phyloP scores from a whole-genome alignment of 2,113 vertebrate species.

The Indicator indicator region DNA sequence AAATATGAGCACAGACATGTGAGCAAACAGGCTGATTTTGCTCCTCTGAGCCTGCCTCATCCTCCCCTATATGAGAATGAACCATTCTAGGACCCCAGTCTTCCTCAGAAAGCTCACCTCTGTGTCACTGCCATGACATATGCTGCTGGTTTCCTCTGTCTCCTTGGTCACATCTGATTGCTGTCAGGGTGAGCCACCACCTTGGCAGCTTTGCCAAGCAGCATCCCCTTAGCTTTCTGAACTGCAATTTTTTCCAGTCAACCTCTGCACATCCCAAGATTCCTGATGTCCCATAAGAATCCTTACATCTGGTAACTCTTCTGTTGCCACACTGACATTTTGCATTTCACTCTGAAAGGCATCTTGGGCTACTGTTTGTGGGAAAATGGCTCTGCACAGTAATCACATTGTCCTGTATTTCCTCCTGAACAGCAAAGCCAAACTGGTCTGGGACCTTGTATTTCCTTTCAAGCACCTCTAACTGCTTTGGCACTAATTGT shows the following conservation, averaged over 20 bases:
- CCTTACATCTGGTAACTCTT: neutral
- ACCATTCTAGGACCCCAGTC: neutral
- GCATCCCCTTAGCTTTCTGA: neutral
- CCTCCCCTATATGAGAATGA: neutral
- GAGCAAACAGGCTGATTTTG: neutral
- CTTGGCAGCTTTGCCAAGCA: neutral
- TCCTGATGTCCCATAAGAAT: neutral
- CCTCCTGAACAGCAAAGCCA: slow-evolving; percentile 2
- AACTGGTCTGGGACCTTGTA: neutral
- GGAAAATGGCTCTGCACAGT: neutral
- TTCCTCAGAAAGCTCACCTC: neutral
- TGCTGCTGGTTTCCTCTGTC: neutral
- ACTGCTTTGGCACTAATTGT: slow-evolving; percentile 14
- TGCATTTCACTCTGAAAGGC: neutral
- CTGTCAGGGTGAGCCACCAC: neutral
- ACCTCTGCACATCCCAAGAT: neutral
- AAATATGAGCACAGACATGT: neutral
- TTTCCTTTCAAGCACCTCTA: slow-evolving; percentile 19
- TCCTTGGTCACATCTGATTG: rapidly evolving
- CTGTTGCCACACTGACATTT: rapidly evolving
- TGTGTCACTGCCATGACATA: neutral
- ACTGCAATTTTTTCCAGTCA: neutral
- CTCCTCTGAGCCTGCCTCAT: neutral
- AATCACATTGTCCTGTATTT: neutral
- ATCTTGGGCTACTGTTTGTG: neutral